Percentiles rank a stretch among this genome's conserved stretches.
Conservation (phyloP, 2,888 invertebrate genomes). For the Amphiduros pacificus region DNA sequence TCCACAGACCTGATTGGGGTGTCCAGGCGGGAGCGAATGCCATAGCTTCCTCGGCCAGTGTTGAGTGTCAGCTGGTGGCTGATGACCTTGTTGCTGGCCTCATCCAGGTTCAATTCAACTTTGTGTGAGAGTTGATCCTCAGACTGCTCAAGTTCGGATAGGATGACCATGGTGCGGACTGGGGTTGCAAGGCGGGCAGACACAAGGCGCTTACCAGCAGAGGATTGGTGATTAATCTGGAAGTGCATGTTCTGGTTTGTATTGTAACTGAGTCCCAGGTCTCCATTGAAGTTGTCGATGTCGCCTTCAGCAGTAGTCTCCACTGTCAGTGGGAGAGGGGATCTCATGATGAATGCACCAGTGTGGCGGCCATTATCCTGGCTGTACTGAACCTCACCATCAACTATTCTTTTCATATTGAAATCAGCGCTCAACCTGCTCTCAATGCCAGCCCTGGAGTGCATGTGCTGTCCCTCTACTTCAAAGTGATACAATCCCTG, state of each 20-base stretch:
- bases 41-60: neutral
- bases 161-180: constrained; percentile 1
- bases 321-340: neutral
- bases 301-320: neutral
- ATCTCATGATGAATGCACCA: neutral
- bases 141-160: constrained; percentile 5
- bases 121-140: neutral
- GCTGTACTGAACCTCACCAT: neutral
- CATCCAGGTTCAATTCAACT: constrained; percentile 1
- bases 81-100: constrained; percentile 3
- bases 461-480: too few species aligned
- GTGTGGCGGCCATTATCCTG: neutral
- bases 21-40: neutral
- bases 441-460: too few species aligned
- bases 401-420: neutral
- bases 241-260: neutral
- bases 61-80: neutral
- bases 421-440: neutral
- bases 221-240: constrained; percentile 3
- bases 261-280: neutral
- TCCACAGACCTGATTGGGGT: constrained; percentile 17
- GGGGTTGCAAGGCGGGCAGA: neutral
- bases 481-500: too few species aligned
- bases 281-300: neutral
- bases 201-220: neutral